Evolutionary conservation across 2,888 invertebrate genomes (phyloP).

Genomic region (Cylindroiulus punctatus): DNA sequence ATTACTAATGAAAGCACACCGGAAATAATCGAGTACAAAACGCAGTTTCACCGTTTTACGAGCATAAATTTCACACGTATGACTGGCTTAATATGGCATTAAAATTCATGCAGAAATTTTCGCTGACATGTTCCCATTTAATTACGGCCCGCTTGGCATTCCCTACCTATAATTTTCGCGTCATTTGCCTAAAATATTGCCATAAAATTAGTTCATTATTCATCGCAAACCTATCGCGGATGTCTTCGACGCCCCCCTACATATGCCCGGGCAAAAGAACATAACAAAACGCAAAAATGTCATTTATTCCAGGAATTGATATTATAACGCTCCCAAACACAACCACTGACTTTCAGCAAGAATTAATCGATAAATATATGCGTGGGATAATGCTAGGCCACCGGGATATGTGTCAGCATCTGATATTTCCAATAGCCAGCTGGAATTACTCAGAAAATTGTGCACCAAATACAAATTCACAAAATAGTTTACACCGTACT

Average conservation of each 20-base stretch:
- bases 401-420: too few species aligned
- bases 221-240: not conserved
- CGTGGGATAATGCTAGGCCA: too few species aligned
- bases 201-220: constrained; percentile 32
- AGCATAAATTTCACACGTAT: constrained; percentile 26
- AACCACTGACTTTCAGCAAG: not conserved
- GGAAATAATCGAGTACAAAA: constrained; percentile 16
- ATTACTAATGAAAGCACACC: not conserved
- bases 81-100: constrained; percentile 32
- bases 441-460: too few species aligned
- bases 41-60: constrained; percentile 9
- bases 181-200: constrained; percentile 25
- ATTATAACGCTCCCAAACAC: not conserved
- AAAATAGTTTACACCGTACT: too few species aligned
- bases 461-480: too few species aligned
- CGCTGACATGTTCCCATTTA: constrained; percentile 32
- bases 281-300: not conserved
- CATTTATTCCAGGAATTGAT: not conserved
- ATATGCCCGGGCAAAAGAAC: too few species aligned
- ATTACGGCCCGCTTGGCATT: constrained; percentile 23
- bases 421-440: too few species aligned
- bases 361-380: not conserved
- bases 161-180: constrained; percentile 32
- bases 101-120: constrained; percentile 7
- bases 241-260: not conserved